Evolutionary conservation across 2,888 invertebrate species (phyloP), one percentile per base, ranked within the genome.

Genomic region (Drosophila emarginata): DNA sequence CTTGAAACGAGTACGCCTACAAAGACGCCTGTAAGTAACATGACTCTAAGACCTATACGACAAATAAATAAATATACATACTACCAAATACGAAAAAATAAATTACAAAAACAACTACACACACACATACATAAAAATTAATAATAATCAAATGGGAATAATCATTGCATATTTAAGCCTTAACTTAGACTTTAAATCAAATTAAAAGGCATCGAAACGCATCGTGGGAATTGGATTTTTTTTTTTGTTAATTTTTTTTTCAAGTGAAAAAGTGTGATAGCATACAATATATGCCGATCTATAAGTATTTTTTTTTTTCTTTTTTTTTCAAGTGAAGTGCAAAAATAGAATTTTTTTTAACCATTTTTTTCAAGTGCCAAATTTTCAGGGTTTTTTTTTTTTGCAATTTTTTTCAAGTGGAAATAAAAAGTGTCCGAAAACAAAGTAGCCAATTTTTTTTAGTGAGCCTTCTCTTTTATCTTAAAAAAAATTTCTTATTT

Each of bases 1-100:
- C 71, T 76, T 87, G 71, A 87, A 77, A 70, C 77, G 79, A 73
- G 74, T 81, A 87, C 82, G 81, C 70, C 85, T 72, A 23, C 82
- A 71, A 77, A 45, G 18, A 45, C 73, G 70, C 82, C 87, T 87
- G 82, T 82, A 82, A 82, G 82, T 82, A 82, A 84, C 45, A 60
- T 76, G 84, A 78, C 73, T 75, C 52, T 73, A 73, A 75, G 80
- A 64, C 64, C 72, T 64, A 45, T 58, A 64, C 40, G 18, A 67
- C n/a, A 51, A 61, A 61, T 18, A 45, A 57, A 21, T 61, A 37
- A 37, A 40, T 52, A 39, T 26, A 53, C 15, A 39, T 32, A 23
- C 15, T 32, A 23, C 15, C 21, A 59, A 52, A 23, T 23, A 23
- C 23, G 23, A 23, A 23, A 23, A 23, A 23, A 23, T 23, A 23